phyloP scores from a whole-genome alignment of 2,888 invertebrate genomes.

The Campoplex nolae region DNA sequence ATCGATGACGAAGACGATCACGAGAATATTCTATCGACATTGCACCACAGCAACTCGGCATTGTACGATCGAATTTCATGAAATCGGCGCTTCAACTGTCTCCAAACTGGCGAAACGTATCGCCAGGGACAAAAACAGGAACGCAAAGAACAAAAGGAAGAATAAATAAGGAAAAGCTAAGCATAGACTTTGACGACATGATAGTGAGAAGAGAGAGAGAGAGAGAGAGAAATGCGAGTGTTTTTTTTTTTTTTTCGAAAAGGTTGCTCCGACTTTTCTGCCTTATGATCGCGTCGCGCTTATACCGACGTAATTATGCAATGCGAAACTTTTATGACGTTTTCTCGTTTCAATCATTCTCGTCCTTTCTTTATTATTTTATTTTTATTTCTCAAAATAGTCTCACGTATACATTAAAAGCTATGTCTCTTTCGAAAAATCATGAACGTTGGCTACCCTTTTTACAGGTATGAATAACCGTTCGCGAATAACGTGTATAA shows the following conservation, averaged over 20 bases:
- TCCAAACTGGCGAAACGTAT: constrained; percentile 32
- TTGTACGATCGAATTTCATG: constrained; percentile 47
- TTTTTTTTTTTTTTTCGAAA: constrained; percentile 31
- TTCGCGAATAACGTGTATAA: constrained; percentile 57
- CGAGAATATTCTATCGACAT: constrained; percentile 49
- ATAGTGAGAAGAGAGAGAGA: constrained; percentile 53
- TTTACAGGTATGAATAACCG: constrained; percentile 57
- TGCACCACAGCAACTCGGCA: constrained; percentile 6
- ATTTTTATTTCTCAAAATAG: not conserved
- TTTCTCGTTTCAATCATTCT: constrained; percentile 7
- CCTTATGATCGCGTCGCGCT: constrained; percentile 30
- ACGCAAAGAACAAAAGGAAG: constrained; percentile 31
- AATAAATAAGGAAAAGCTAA: constrained; percentile 49
- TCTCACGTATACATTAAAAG: not conserved
- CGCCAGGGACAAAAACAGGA: constrained; percentile 43
- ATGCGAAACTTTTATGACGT: constrained; percentile 10
- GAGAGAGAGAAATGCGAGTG: constrained; percentile 47
- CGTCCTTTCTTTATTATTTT: not conserved
- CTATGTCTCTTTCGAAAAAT: not conserved
- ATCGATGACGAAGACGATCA: constrained; percentile 46
- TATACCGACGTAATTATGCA: not conserved
- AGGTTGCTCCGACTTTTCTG: constrained; percentile 60
- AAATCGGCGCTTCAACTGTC: constrained; percentile 49
- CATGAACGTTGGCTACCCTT: not conserved
- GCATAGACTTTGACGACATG: constrained; percentile 67